Conservation (phyloP, 2,888 invertebrate genomes). For the Romanomermis culicivorax region DNA sequence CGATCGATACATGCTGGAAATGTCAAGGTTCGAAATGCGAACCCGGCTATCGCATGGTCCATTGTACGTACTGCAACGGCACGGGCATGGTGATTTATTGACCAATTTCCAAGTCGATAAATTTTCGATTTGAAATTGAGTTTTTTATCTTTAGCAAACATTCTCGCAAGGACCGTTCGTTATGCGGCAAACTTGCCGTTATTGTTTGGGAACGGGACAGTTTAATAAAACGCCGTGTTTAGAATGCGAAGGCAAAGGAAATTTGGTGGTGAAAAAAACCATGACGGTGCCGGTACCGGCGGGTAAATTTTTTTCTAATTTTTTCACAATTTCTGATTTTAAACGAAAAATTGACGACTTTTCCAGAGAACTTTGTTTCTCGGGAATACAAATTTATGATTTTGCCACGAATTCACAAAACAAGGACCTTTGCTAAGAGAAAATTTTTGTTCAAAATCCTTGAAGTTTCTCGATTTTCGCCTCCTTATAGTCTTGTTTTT, state of each 20-base stretch:
- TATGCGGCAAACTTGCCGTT: conserved; percentile 81
- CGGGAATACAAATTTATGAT: too few species aligned
- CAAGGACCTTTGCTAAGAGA: too few species aligned
- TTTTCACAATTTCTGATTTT: not conserved
- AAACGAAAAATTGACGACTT: not conserved
- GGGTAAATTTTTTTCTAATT: conserved; percentile 29
- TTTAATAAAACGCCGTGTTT: conserved; percentile 68
- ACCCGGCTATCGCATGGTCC: conserved; percentile 66
- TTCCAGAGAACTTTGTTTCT: too few species aligned
- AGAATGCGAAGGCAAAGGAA: conserved; percentile 82
- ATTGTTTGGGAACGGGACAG: conserved; percentile 63
- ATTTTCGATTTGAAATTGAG: too few species aligned
- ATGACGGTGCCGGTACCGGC: conserved; percentile 82
- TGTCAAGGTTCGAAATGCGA: conserved; percentile 67
- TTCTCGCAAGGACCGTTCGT: conserved; percentile 60
- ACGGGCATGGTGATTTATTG: conserved; percentile 90
- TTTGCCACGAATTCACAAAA: too few species aligned
- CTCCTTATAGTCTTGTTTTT: too few species aligned
- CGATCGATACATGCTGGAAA: conserved; percentile 71
- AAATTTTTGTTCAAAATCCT: too few species aligned
- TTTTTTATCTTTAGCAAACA: conserved; percentile 29
- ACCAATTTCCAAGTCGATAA: conserved; percentile 33
- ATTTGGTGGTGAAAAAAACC: conserved; percentile 61
- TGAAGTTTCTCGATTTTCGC: too few species aligned
- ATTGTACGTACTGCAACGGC: conserved; percentile 80